phyloP scores from a whole-genome alignment of 2,797 vertebrate genomes.

The Hydrocynus forskahlii region DNA sequence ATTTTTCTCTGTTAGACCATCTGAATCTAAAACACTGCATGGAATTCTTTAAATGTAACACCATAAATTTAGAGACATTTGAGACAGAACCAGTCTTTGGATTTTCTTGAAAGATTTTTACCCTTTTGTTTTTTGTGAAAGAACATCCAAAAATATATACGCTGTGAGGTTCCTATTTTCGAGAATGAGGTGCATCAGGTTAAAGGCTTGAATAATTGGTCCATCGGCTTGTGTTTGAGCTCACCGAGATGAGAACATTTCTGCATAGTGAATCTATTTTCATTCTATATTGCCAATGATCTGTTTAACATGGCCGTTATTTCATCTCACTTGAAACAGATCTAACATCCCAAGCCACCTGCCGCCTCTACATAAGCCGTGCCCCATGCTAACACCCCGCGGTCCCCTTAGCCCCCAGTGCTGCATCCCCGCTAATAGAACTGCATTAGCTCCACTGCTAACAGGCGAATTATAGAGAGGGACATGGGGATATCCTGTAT shows the following conservation, averaged over 20 bases:
- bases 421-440: conserved; percentile 13
- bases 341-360: conserved; percentile 4
- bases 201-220: not conserved
- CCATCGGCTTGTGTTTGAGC: not conserved
- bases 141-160: too few species aligned
- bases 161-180: not conserved
- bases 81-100: too few species aligned
- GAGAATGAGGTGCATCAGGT: not conserved
- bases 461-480: conserved; percentile 45
- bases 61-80: too few species aligned
- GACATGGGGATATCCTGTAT: conserved; percentile 55
- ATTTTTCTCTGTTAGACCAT: too few species aligned
- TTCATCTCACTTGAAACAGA: not conserved
- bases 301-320: not conserved
- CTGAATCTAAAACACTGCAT: too few species aligned
- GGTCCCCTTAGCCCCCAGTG: not conserved
- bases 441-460: conserved; percentile 45
- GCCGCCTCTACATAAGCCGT: not conserved
- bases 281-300: not conserved
- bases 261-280: not conserved
- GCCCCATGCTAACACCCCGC: not conserved
- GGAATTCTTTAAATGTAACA: too few species aligned
- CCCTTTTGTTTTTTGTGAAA: too few species aligned
- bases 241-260: not conserved
- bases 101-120: too few species aligned